A percentile compares a stretch with the other conserved stretches of the same genome.
phyloP scores from a whole-genome alignment of 2,888 invertebrate species.

The Campoplex nolae region DNA sequence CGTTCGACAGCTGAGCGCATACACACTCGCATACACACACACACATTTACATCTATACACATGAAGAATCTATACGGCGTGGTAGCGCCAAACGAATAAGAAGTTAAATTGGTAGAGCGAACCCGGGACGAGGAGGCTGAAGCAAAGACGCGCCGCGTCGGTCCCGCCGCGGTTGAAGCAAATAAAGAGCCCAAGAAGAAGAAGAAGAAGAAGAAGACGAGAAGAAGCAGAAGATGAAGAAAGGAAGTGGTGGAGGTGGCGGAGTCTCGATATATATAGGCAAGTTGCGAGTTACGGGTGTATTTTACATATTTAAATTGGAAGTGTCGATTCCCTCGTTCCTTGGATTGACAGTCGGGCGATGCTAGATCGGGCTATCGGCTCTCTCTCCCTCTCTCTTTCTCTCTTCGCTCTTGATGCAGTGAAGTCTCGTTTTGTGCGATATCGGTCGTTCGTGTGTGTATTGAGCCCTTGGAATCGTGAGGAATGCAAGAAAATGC shows the following conservation, averaged over 20 bases:
- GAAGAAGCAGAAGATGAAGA: slow-evolving; percentile 28
- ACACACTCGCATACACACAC: slow-evolving; percentile 2
- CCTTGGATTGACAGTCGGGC: slow-evolving; percentile 74
- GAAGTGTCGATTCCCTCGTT: slow-evolving; percentile 80
- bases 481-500: slow-evolving; percentile 45
- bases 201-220: slow-evolving; percentile 28
- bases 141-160: slow-evolving; percentile 33
- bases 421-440: neutral
- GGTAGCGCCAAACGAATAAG: slow-evolving; percentile 70
- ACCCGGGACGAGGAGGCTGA: slow-evolving; percentile 46
- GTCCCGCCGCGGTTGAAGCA: slow-evolving; percentile 24
- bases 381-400: slow-evolving; percentile 9
- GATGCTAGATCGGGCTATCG: slow-evolving; percentile 32
- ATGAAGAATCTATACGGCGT: slow-evolving; percentile 19
- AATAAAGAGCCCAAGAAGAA: slow-evolving; percentile 52
- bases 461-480: slow-evolving; percentile 37
- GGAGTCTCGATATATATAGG: slow-evolving; percentile 30
- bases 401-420: slow-evolving; percentile 3
- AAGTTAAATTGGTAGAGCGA: slow-evolving; percentile 78
- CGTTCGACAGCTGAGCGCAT: slow-evolving; percentile 67
- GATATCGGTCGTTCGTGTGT: slow-evolving; percentile 42
- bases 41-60: slow-evolving; percentile 32
- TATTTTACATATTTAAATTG: slow-evolving; percentile 82
- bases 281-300: slow-evolving; percentile 74
- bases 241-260: slow-evolving; percentile 40